Evolutionary conservation across 2,888 invertebrate genomes (phyloP), one percentile per base, ranked within the genome.

Genomic region (Pecten maximus): DNA sequence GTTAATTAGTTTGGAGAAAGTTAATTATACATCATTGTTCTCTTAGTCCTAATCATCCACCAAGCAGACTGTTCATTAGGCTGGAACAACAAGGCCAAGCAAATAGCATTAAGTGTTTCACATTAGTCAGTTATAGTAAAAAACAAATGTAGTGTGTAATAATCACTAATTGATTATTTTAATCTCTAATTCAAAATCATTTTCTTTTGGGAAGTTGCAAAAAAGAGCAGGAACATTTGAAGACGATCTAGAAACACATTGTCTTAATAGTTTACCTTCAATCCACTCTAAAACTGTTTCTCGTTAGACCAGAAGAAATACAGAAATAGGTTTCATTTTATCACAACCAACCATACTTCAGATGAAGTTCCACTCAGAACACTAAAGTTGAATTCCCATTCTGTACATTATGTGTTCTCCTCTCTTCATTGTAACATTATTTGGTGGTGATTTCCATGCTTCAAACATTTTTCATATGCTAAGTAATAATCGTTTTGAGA

Each of bases 11-110:
- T 74, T 35, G 74, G 19, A 35, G 74, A 0, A 74, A 74, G 74
- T 74, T 74, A 74, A 74, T 74, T 74, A 74, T 74, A 35, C 35
- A 74, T 74, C 35, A 74, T 74, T 74, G 74, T 74, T 74, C 15
- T 6, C 23, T 6, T 35, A 74, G 74, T 8, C 35, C 35, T 28
- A 74, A 35, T 28, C 28, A 54, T n/a, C 54, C 8, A 2, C 10
- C 2, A 35, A 74, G 8, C 28, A 35, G 6, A n/a, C n/a, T 74
- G 28, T 74, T 28, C 74, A 74, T 28, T 10, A 74, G 10, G 4
- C 2, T 6, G 28, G n/a, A 19, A n/a, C 54, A 8, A 35, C 28
- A 74, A 74, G 74, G 74, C 74, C 35, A 35, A 35, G 23, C 74
- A 6, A 74, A 35, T 2, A 74, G 23, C 50, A 54, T 19, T 60